phyloP scores from a whole-genome alignment of 2,797 vertebrate species.

The Oceanodroma leucorhoa region DNA sequence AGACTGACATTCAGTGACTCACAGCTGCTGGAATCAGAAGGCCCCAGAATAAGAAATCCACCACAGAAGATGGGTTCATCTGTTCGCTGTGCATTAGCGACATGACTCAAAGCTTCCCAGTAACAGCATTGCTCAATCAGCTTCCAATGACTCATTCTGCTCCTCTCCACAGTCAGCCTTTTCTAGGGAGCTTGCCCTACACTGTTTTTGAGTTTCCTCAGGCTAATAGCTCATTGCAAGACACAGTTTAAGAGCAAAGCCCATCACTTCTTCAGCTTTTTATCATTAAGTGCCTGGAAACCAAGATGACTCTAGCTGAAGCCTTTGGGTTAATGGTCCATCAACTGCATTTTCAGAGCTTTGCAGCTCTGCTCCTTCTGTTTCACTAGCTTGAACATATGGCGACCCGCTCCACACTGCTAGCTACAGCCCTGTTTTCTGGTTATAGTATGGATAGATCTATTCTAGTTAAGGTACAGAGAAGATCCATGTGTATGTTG shows the following conservation, averaged over 20 bases:
- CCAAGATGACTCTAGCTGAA: background rate
- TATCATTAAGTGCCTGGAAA: background rate
- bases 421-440: background rate
- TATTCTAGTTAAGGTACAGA: background rate
- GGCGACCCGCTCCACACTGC: background rate
- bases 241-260: background rate
- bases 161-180: background rate
- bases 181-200: background rate
- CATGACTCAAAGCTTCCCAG: conserved; percentile 37
- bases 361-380: background rate
- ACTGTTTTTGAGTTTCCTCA: background rate
- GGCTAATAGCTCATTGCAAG: background rate
- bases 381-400: conserved; percentile 12
- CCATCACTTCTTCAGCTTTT: background rate
- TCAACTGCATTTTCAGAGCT: background rate
- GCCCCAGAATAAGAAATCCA: conserved; percentile 12
- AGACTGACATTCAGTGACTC: conserved; percentile 37
- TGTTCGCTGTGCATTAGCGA: background rate
- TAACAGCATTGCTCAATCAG: conserved; percentile 28
- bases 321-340: background rate
- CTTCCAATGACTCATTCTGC: conserved; percentile 33
- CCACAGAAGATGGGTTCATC: conserved; percentile 6
- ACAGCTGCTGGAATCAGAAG: background rate
- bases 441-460: background rate
- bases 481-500: background rate